phyloP scores from a whole-genome alignment of 2,888 invertebrate genomes.

The Caenorhabditis parvicauda region DNA sequence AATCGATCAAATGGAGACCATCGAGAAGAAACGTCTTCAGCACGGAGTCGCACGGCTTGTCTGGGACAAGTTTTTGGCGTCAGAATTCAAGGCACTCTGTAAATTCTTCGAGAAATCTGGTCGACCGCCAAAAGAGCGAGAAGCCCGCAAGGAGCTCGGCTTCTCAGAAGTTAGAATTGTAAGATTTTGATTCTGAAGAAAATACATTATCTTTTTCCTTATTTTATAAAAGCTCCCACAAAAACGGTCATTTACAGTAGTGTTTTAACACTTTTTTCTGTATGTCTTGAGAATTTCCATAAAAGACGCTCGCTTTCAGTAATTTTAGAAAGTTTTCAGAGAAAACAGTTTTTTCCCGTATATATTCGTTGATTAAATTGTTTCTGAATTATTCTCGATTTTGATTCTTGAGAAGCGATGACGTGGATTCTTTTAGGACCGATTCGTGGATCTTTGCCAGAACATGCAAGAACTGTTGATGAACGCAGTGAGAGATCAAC shows the following conservation, averaged over 20 bases:
- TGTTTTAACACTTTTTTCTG: too few species aligned
- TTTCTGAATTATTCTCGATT: too few species aligned
- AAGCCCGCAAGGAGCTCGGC: constrained; percentile 35
- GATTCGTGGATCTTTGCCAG: constrained; percentile 15
- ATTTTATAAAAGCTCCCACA: too few species aligned
- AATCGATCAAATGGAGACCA: not conserved
- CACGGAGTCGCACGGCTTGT: constrained; percentile 53
- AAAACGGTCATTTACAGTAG: too few species aligned
- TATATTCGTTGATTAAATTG: too few species aligned
- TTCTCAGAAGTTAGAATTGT: constrained; percentile 43
- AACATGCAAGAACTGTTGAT: constrained; percentile 22
- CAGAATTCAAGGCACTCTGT: constrained; percentile 30
- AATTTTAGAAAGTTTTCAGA: too few species aligned
- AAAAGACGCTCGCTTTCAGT: too few species aligned
- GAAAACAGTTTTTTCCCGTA: too few species aligned
- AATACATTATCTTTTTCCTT: not conserved
- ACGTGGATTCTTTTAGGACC: constrained; percentile 2
- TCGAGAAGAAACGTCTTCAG: constrained; percentile 28
- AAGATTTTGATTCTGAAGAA: constrained; percentile 11
- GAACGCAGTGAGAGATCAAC: constrained; percentile 20
- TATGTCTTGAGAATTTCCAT: not conserved
- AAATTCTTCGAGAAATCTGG: constrained; percentile 37
- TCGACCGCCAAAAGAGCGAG: constrained; percentile 38
- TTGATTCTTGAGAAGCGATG: too few species aligned
- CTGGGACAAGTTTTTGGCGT: constrained; percentile 55